Evolutionary conservation across 2,888 invertebrate species (phyloP), one percentile per base, ranked within the genome.

Genomic region (Campopleginae sp.): DNA sequence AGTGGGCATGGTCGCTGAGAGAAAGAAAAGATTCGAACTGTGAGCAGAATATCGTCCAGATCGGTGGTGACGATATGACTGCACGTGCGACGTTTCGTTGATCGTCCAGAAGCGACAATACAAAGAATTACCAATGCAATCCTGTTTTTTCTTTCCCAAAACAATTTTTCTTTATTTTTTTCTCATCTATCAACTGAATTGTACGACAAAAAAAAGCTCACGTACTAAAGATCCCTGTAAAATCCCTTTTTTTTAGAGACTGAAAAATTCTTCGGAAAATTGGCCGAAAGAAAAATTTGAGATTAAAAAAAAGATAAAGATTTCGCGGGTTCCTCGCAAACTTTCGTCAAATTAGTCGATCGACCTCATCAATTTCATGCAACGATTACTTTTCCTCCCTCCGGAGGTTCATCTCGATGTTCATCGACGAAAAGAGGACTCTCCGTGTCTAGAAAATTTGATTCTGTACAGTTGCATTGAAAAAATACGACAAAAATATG

Each of bases 1-100:
- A 91, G 95, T 95, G 93, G 96, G 96, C 93, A 95, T 96, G 95
- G 97, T 96, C 94, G 96, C 96, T 91, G 96, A 96, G 94, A 95
- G 96, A 92, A 95, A 96, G 94, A 96, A 96, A 94, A 95, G 95
- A 93, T 96, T 96, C 94, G 96, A 96, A 93, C 94, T 95, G 88
- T 95, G 93, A 93, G n/a, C 82, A 77, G 44, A 27, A 19, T 66
- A 14, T 68, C 19, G 33, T 77, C 74, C 75, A 74, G 78, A 78
- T 70, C 77, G 84, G 81, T 75, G 81, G 80, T 82, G 78, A 77
- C 65, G 71, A 75, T 44, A 77, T 48, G 75, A 81, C 71, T 77
- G 51, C 14, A 38, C 48, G 33, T n/a, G 46, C 58, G 33, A 63
- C n/a, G 31, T 27, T 63, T 38, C 46, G n/a, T n/a, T n/a, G 14